Evolutionary conservation across 2,113 vertebrate genomes (phyloP).

Genomic region (Xenopus tropicalis): DNA sequence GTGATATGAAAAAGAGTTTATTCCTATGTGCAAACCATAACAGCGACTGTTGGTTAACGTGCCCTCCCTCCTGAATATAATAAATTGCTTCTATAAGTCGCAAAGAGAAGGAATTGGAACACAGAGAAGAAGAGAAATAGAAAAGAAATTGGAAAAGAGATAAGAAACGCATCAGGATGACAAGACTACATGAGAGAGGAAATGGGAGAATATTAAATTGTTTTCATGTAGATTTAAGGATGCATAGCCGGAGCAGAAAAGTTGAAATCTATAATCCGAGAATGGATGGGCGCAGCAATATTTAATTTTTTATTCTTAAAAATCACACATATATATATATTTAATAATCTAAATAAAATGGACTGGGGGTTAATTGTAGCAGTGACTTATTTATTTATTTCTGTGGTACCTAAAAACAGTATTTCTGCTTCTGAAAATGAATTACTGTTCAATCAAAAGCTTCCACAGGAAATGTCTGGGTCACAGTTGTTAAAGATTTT

Average conservation of each 20-base stretch:
- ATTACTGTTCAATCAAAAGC: no score
- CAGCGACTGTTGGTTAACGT: slow-evolving; percentile 17
- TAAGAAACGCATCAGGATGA: slow-evolving; percentile 23
- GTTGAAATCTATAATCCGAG: slow-evolving; percentile 14
- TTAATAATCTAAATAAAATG: no score
- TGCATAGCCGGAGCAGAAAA: not conserved
- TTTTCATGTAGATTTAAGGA: slow-evolving; percentile 36
- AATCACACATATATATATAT: not conserved
- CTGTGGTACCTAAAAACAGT: no score
- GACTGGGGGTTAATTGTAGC: no score
- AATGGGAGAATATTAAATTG: slow-evolving; percentile 30
- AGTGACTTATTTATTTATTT: no score
- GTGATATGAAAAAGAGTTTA: not conserved
- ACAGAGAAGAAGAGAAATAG: slow-evolving; percentile 29
- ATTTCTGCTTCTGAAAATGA: no score
- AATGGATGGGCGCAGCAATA: not conserved
- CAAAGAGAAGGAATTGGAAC: slow-evolving; percentile 26
- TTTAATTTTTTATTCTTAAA: slow-evolving; percentile 6
- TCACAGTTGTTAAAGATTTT: no score
- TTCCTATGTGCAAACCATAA: not conserved
- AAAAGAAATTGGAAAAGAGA: slow-evolving; percentile 26
- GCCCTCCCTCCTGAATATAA: slow-evolving; percentile 30
- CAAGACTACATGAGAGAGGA: slow-evolving; percentile 1
- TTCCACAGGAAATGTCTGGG: no score
- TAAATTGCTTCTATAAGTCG: slow-evolving; percentile 32